These are phyloP conservation scores for Nipponia nippon DNA, from an alignment of 2,113 vertebrate genomes.

Conservation along the genomic window DNA sequence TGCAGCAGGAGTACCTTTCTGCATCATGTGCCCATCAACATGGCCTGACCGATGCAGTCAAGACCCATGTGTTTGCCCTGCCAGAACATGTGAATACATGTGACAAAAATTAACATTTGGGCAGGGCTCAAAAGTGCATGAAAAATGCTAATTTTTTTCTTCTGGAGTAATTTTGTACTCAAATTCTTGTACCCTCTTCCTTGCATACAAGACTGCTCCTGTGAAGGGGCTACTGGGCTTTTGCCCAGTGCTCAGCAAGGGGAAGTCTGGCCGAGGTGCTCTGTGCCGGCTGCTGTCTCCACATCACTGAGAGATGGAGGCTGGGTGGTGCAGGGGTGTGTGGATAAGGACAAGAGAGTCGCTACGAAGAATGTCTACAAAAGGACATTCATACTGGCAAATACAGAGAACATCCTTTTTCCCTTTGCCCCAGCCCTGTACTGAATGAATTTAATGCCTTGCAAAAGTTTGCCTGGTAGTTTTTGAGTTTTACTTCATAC, in stretches of 20 bases:
- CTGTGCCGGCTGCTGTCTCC: background rate
- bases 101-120: background rate
- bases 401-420: background rate
- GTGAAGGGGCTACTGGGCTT: background rate
- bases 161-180: background rate
- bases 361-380: background rate
- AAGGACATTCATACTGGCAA: background rate
- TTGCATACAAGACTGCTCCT: background rate
- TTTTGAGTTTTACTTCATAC: background rate
- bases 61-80: background rate
- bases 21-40: background rate
- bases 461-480: background rate
- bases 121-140: background rate
- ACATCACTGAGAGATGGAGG: background rate
- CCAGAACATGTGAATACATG: background rate
- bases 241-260: background rate
- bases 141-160: background rate
- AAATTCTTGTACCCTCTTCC: background rate
- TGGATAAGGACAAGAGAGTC: background rate
- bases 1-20: background rate
- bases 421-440: background rate
- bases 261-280: background rate
- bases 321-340: background rate
- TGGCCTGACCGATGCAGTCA: background rate
- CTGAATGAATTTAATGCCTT: background rate